Percentiles rank a stretch among this genome's conserved stretches.
Evolutionary conservation across 2,113 vertebrate genomes (phyloP).

Genomic region (Ochotona princeps): DNA sequence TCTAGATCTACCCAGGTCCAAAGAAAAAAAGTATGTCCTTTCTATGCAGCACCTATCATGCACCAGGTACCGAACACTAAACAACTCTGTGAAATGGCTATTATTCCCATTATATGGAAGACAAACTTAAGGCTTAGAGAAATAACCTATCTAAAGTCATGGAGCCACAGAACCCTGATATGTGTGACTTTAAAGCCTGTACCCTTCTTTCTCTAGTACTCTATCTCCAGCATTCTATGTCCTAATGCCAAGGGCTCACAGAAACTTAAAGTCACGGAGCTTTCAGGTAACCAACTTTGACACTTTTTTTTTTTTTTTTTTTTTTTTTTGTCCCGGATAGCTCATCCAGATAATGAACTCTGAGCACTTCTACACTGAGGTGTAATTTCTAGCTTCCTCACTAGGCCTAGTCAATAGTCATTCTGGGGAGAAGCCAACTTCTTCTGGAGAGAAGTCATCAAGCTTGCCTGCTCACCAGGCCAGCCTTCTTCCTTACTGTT

Average conservation of each 20-base stretch:
- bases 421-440: conserved; percentile 6
- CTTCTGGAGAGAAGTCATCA: not conserved
- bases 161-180: not conserved
- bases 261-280: not conserved
- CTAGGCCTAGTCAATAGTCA: not conserved
- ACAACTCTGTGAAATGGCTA: not conserved
- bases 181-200: not conserved
- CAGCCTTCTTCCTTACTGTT: not conserved
- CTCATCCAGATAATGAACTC: conserved; percentile 7
- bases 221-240: not conserved
- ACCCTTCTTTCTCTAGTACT: not conserved
- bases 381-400: not conserved
- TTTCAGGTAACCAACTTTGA: not conserved
- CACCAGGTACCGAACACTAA: conserved; percentile 4
- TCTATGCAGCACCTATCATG: conserved; percentile 15
- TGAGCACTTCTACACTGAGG: not conserved
- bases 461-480: not conserved
- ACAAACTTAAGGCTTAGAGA: not conserved
- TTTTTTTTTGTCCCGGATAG: conserved; percentile 1
- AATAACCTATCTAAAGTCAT: not conserved
- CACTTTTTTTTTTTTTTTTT: too few relatives aligned
- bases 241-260: not conserved
- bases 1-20: conserved; percentile 2
- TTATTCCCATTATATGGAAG: conserved; percentile 10
- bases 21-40: not conserved